Evolutionary conservation across 2,888 invertebrate genomes (phyloP).

Genomic region (Melanostoma scalare): DNA sequence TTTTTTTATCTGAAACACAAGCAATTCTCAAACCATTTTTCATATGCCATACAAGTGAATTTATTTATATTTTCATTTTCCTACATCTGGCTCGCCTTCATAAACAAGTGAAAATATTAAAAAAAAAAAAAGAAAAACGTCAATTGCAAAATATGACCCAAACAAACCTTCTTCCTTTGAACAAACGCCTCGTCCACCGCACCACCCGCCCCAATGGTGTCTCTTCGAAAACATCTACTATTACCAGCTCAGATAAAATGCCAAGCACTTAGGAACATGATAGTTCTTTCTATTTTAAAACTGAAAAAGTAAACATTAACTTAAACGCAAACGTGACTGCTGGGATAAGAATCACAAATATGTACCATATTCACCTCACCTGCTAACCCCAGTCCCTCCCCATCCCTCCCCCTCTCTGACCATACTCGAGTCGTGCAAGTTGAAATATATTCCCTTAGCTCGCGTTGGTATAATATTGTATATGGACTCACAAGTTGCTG

Average conservation of each 20-base stretch:
- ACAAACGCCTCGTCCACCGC: conserved; percentile 3
- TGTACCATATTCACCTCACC: background rate
- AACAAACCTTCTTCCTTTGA: conserved; percentile 8
- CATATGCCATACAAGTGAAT: too few species aligned
- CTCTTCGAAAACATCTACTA: background rate
- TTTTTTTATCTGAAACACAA: too few species aligned
- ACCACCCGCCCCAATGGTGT: background rate
- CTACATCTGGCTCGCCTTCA: background rate
- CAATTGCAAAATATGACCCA: conserved; percentile 40
- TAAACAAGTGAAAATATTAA: conserved; percentile 53
- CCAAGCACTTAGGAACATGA: conserved; percentile 50
- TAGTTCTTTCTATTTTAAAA: conserved; percentile 43
- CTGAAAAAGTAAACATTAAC: conserved; percentile 42
- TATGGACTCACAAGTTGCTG: conserved; percentile 31
- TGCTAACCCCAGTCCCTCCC: background rate
- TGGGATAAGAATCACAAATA: conserved; percentile 44
- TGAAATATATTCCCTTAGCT: conserved; percentile 32
- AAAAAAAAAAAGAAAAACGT: conserved; percentile 52
- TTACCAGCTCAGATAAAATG: conserved; percentile 25
- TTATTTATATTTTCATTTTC: too few species aligned
- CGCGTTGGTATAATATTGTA: conserved; percentile 6
- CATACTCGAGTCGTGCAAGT: conserved; percentile 5
- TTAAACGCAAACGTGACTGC: conserved; percentile 42
- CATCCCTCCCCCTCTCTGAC: background rate
- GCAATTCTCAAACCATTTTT: too few species aligned